These are phyloP conservation scores for Zaprionus ghesquierei DNA, from an alignment of 1,140 invertebrate species.

Conservation along the genomic window DNA sequence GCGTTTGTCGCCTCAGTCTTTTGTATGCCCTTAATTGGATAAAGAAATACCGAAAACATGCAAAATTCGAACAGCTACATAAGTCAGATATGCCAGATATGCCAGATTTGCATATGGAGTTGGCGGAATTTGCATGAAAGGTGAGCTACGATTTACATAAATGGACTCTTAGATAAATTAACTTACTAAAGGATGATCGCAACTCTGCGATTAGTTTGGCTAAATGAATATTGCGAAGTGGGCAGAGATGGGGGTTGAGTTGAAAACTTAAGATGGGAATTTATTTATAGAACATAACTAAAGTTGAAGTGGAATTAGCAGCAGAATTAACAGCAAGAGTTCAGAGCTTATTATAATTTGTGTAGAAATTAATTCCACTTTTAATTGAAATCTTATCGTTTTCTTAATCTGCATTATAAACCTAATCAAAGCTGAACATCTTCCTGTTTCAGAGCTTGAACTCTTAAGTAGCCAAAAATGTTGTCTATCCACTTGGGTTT, in stretches of 20 bases:
- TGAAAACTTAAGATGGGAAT: neutral
- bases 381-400: neutral
- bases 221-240: constrained; percentile 6
- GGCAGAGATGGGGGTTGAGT: neutral
- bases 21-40: constrained; percentile 65
- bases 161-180: constrained; percentile 33
- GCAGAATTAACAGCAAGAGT: too few species aligned
- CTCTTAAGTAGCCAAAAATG: constrained; percentile 12
- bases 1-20: constrained; percentile 58
- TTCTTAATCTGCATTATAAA: neutral
- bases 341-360: neutral
- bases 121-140: constrained; percentile 56
- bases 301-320: too few species aligned
- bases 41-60: constrained; percentile 54
- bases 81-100: constrained; percentile 22
- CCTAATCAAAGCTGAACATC: neutral
- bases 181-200: constrained; percentile 22
- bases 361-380: neutral
- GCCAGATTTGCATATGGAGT: constrained; percentile 57
- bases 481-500: constrained; percentile 13
- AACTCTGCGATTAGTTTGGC: neutral
- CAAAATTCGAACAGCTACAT: constrained; percentile 47
- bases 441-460: constrained; percentile 17
- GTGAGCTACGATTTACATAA: constrained; percentile 43
- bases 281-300: constrained; percentile 5